Evolutionary conservation across 2,888 invertebrate genomes (phyloP).

Genomic region (Aporophyla nigra): DNA sequence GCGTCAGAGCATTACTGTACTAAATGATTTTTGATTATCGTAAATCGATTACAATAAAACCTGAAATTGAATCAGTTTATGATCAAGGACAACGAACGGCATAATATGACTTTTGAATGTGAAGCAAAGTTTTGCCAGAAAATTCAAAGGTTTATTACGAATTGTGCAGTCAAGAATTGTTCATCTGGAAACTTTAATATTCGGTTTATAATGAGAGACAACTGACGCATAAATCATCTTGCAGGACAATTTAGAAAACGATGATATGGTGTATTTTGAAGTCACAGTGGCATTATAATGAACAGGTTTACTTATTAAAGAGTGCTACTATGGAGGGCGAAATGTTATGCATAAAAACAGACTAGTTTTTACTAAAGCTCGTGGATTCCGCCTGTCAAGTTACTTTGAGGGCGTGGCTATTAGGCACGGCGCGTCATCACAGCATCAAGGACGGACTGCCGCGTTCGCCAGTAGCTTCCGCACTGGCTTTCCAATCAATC

Average conservation of each 20-base stretch:
- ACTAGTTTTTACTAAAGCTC: conserved; percentile 12
- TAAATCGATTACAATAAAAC: conserved; percentile 47
- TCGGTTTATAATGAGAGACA: conserved; percentile 5
- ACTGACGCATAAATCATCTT: conserved; percentile 24
- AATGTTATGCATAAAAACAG: not conserved
- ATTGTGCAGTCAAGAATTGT: conserved; percentile 30
- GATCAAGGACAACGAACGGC: conserved; percentile 49
- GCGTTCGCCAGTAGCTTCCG: conserved; percentile 47
- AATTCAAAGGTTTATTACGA: conserved; percentile 42
- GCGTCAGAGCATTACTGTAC: conserved; percentile 38
- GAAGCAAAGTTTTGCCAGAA: conserved; percentile 41
- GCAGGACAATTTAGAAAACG: not conserved
- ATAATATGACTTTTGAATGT: conserved; percentile 40
- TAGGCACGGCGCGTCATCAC: conserved; percentile 56
- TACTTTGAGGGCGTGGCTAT: conserved; percentile 58
- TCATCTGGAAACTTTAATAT: conserved; percentile 32
- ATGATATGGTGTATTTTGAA: not conserved
- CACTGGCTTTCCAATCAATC: conserved; percentile 53
- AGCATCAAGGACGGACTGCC: conserved; percentile 57
- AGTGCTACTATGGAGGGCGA: not conserved
- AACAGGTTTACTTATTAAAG: not conserved
- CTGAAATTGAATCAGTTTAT: conserved; percentile 39
- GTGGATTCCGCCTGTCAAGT: conserved; percentile 27
- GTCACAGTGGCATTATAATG: conserved; percentile 1
- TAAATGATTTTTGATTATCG: conserved; percentile 32